Conservation (phyloP, 2,888 invertebrate genomes). For the Caenorhabditis zanzibari region DNA sequence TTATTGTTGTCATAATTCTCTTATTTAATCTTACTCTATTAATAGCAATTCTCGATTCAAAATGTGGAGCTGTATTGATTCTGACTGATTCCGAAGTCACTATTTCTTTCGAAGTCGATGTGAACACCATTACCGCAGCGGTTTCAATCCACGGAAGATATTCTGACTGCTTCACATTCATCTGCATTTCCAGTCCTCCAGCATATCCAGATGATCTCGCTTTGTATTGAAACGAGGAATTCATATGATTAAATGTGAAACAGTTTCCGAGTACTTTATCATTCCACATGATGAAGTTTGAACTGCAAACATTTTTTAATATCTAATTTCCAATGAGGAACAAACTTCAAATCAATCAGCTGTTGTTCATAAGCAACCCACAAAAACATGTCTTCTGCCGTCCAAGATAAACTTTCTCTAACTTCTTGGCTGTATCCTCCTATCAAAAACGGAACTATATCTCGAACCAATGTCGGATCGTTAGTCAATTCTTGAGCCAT, state of each 20-base stretch:
- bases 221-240: conserved; percentile 61
- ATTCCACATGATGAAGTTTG: conserved; percentile 71
- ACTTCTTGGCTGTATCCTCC: conserved; percentile 56
- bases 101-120: conserved; percentile 64
- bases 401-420: conserved; percentile 69
- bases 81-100: conserved; percentile 73
- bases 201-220: conserved; percentile 58
- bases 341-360: conserved; percentile 62
- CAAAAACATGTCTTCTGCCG: conserved; percentile 70
- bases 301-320: conserved; percentile 5
- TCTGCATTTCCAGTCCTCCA: conserved; percentile 68
- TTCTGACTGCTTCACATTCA: conserved; percentile 70
- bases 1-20: neutral
- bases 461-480: conserved; percentile 69
- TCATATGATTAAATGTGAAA: conserved; percentile 76
- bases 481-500: conserved; percentile 65
- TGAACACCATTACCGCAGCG: conserved; percentile 70
- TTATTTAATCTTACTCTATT: conserved; percentile 17
- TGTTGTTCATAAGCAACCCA: conserved; percentile 75
- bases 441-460: conserved; percentile 73
- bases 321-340: too few species aligned
- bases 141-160: conserved; percentile 73
- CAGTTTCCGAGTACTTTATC: conserved; percentile 74
- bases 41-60: conserved; percentile 56
- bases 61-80: conserved; percentile 65